Base-by-base conservation (phyloP, 1,140 invertebrate genomes). In the Diachasmimorpha longicaudata region DNA sequence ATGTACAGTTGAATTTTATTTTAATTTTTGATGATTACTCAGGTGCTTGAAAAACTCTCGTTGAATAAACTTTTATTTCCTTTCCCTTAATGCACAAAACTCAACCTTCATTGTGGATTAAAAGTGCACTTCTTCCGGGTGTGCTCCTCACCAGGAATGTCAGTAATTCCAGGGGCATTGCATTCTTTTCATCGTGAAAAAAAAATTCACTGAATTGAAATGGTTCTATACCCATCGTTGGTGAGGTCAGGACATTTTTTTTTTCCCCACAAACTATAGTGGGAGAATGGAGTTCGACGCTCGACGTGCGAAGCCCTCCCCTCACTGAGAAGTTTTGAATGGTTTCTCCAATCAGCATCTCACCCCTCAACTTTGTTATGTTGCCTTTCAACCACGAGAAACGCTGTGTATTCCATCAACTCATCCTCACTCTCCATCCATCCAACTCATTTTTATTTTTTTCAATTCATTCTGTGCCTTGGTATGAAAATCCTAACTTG, bases 271-370 rank as follows among this genome's bases (percentile, higher is more conserved):
- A 37, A 52, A 21, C 25, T 23, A 11, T 52, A 72, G n/a, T 52
- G 13, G 25, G 37, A 72, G 16, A 44, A 44, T 16, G 48, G 69
- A 55, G 70, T 46, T 71, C 70, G 70, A 71, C 39, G 37, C 36
- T 73, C 25, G 2, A 52, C 10, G 31, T n/a, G 9, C 31, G 37
- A 44, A 36, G 16, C 39, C 58, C 42, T 46, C 23, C 44, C 36
- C 21, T 21, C 9, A 10, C 52, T 11, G 16, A 63, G 44, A 68
- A 75, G 39, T 68, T 75, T 67, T 75, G 69, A 75, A 75, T 69
- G 73, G 66, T 75, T 74, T 74, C 37, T 25, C 58, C 72, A 74
- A 74, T 74, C 72, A 66, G 36, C 21, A 42, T 67, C 36, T 66
- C 55, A 19, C 16, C 23, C 52, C 72, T 23, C 14, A 37, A 63